Evolutionary conservation across 2,113 vertebrate species (phyloP), one percentile per base, ranked within the genome.

Genomic region (Dolichotis patagonum): DNA sequence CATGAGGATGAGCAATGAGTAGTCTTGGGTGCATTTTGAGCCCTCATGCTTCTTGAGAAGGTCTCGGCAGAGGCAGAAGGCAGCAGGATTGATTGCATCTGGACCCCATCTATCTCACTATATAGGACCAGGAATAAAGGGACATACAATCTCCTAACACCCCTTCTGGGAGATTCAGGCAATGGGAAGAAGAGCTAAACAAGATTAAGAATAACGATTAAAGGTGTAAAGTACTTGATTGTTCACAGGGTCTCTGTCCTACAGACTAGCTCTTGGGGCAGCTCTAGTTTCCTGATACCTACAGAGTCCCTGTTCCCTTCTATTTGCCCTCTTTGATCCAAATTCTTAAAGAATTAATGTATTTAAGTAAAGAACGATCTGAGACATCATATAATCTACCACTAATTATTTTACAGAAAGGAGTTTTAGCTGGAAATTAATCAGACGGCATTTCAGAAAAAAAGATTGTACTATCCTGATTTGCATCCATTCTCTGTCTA

Each of bases 1-100:
- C 38, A 7, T 0, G 38, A 38, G 30, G 60, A 46, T 0, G 58
- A 80, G 43, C 0, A 0, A 3, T 2, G 4, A 2, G 67, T 28
- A 35, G 58, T 1, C 22, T 32, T 26, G 46, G 3, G 71, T 14
- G 5, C 1, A 28, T 32, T 35, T 22, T 8, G 3, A 22, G 30
- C 62, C 63, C 49, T 32, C 9, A 0, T 0, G 46, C 32, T 30
- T 26, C 75, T 12, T 20, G 3, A 13, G 20, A 77, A 26, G 43
- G 38, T 22, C 65, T 19, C 7, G 56, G 62, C 5, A 7, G 0
- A 2, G 32, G 67, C 7, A 3, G 3, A 2, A 35, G 43, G n/a
- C 1, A 6, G 32, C 43, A 6, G 5, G 3, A 30, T 26, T 24
- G 3, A 30, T 26, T 24, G 1, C 6, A 7, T 62, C 19, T 16